Evolutionary conservation across 2,888 invertebrate genomes (phyloP), one percentile per base, ranked within the genome.

Genomic region (Acleris emargana): DNA sequence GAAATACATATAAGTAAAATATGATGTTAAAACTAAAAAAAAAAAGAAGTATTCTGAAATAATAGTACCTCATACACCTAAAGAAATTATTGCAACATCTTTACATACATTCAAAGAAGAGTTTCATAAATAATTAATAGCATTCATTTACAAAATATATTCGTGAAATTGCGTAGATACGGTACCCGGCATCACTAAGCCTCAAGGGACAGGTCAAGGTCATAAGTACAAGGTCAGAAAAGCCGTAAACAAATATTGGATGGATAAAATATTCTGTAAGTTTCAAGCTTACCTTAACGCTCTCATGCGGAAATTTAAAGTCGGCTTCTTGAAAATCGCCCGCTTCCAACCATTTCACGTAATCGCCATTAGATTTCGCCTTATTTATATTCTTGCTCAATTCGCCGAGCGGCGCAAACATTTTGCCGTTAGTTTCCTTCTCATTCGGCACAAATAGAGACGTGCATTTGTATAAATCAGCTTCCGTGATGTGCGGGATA

Each of bases 401-500:
- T 69, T 89, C 86, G 1, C 93, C 93, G 16, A 92, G 83, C 0
- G 93, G 92, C 38, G 91, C 89, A 70, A 90, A 91, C 84, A 84
- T 89, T 84, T 90, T 92, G 47, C 91, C 91, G 69, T 90, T 89
- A 9, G 81, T 88, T 81, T 84, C 87, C 71, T 89, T 89, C 47
- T 88, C 91, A 80, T 91, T 92, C 66, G 82, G 89, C 42, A 92
- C 87, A 73, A 93, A 92, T n/a, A 93, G 79, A 68, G 93, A 93
- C 59, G 93, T 88, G 45, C 86, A 82, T 77, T 88, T 88, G 74
- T 93, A 93, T 61, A 93, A 82, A 71, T 89, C 88, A 1, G 93
- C 91, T 76, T 93, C 93, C 7, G 93, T 93, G 70, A 93, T 91
- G 75, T 91, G 90, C 68, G 93, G 93, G 68, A 93, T 93, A 78